Evolutionary conservation across 2,797 vertebrate species (phyloP).

Genomic region (Scomberomorus guttatus): DNA sequence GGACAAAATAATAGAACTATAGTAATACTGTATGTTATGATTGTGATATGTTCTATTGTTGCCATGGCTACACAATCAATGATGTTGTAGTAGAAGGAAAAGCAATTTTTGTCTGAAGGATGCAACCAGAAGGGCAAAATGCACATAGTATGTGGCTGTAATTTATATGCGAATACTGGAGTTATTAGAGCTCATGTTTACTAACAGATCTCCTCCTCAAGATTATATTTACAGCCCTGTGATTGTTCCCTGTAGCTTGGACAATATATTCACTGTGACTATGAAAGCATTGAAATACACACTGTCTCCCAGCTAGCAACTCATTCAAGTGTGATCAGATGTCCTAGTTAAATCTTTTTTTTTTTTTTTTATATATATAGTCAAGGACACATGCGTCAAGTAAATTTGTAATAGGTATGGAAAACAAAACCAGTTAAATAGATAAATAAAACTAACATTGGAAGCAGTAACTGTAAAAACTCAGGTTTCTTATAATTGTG

Average conservation of each 20-base stretch:
- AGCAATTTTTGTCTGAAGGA: constrained; percentile 11
- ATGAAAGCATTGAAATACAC: constrained; percentile 2
- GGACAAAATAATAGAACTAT: not conserved
- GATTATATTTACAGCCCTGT: not conserved
- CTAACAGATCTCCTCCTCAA: not conserved
- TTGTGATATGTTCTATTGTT: constrained; percentile 20
- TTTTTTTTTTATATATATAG: not conserved
- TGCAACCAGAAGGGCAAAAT: not conserved
- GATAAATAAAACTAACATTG: not conserved
- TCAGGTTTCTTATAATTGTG: not conserved
- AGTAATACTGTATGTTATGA: not conserved
- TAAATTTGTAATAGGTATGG: not conserved
- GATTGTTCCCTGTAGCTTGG: not conserved
- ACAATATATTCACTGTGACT: not conserved
- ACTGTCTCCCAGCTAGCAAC: not conserved
- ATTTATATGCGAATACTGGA: constrained; percentile 9
- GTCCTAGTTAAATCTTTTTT: not conserved
- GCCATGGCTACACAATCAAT: constrained; percentile 27
- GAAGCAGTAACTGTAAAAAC: not conserved
- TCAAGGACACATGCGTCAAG: not conserved
- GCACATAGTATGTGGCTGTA: not conserved
- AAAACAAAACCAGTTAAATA: not conserved
- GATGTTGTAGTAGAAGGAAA: not conserved
- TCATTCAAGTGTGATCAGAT: not conserved
- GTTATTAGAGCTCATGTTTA: constrained; percentile 26